A percentile compares a stretch with the other conserved stretches of the same genome.
Evolutionary conservation across 2,113 vertebrate species (phyloP).

Genomic region (Promerops cafer): DNA sequence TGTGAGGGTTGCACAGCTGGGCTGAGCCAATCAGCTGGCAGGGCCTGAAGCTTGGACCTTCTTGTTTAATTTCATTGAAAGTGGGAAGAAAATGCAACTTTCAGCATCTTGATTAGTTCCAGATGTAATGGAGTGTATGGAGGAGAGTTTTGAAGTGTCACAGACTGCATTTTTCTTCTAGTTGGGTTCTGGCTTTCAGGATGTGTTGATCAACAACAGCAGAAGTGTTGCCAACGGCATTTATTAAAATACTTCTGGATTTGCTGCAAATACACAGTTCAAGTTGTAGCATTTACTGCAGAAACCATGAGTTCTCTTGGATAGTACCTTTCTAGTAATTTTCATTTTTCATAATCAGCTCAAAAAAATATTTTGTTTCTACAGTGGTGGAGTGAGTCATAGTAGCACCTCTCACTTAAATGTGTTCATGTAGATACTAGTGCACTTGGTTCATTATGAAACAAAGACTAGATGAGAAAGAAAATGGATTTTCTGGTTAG

Average conservation of each 20-base stretch:
- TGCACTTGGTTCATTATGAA: not conserved
- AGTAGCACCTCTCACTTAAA: not conserved
- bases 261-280: not conserved
- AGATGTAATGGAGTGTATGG: not conserved
- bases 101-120: not conserved
- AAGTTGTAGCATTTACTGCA: not conserved
- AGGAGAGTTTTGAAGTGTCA: not conserved
- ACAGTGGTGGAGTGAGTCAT: not conserved
- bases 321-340: not conserved
- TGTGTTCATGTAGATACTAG: not conserved
- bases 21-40: not conserved
- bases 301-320: not conserved
- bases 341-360: not conserved
- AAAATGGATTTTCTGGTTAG: not conserved
- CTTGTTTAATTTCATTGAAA: not conserved
- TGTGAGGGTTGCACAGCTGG: not conserved
- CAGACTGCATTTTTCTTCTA: not conserved
- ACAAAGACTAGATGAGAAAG: not conserved
- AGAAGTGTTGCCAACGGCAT: fast-evolving
- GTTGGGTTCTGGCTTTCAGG: not conserved
- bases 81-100: not conserved
- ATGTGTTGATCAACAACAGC: not conserved
- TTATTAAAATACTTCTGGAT: not conserved
- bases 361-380: not conserved
- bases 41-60: not conserved